Percentiles rank a stretch among this genome's conserved stretches.
phyloP scores from a whole-genome alignment of 2,113 vertebrate species.

The Heterotilapia buettikoferi region DNA sequence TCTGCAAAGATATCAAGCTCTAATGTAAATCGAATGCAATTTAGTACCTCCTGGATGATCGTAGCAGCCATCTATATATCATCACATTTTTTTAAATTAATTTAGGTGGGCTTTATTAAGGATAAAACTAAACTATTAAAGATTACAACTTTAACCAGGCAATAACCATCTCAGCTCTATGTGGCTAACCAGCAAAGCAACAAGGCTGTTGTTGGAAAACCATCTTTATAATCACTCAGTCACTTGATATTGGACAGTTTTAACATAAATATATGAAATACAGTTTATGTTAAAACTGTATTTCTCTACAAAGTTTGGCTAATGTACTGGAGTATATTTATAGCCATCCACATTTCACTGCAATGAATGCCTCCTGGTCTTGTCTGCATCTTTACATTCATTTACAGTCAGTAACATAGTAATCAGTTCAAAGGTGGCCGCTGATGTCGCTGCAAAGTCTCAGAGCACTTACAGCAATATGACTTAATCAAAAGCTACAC shows the following conservation, averaged over 20 bases:
- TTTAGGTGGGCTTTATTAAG: neutral
- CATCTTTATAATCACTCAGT: neutral
- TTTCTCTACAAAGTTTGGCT: neutral
- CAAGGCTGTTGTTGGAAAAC: neutral
- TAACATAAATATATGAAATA: neutral
- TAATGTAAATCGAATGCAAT: neutral
- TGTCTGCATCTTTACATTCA: neutral
- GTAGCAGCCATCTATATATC: neutral
- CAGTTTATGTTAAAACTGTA: neutral
- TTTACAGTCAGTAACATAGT: neutral
- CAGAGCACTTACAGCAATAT: neutral
- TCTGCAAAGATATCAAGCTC: neutral
- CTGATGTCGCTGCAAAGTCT: neutral
- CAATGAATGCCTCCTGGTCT: neutral
- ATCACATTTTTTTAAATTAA: fast-evolving
- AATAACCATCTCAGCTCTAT: neutral
- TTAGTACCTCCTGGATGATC: neutral
- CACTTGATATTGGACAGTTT: neutral
- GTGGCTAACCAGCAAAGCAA: neutral
- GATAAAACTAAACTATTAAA: neutral
- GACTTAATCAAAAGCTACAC: neutral
- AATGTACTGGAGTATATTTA: neutral
- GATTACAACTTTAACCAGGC: neutral
- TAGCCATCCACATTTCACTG: neutral
- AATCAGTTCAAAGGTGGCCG: fast-evolving